These are phyloP conservation scores for Excalfactoria chinensis DNA, from an alignment of 2,113 vertebrate species.

Conservation along the genomic window DNA sequence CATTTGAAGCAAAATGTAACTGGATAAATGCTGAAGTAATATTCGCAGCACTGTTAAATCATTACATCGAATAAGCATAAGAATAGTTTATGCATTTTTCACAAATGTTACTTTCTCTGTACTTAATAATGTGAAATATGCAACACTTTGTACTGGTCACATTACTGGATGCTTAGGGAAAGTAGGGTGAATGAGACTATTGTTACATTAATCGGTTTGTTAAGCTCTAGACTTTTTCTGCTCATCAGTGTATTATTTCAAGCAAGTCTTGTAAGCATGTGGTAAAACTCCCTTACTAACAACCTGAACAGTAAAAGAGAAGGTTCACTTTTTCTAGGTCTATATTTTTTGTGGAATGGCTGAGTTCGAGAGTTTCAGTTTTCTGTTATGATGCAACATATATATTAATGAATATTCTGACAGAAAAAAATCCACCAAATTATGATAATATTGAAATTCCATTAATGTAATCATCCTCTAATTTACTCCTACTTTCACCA, in stretches of 20 bases:
- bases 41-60: not conserved
- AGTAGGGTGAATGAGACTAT: not conserved
- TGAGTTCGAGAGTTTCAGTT: not conserved
- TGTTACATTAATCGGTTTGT: not conserved
- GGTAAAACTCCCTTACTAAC: not conserved
- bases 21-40: not conserved
- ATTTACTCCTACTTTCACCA: not conserved
- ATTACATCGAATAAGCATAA: not conserved
- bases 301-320: not conserved
- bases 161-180: not conserved
- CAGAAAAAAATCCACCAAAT: not conserved
- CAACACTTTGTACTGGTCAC: not conserved
- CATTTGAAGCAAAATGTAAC: not conserved
- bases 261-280: not conserved
- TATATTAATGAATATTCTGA: not conserved
- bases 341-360: not conserved
- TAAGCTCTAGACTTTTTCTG: not conserved
- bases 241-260: not conserved
- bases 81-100: not conserved
- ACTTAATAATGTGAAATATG: not conserved
- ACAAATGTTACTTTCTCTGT: not conserved
- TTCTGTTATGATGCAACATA: not conserved
- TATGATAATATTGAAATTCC: not conserved
- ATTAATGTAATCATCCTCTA: not conserved
- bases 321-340: not conserved